phyloP scores from a whole-genome alignment of 1,140 invertebrate species.

The Eumaeus atala region DNA sequence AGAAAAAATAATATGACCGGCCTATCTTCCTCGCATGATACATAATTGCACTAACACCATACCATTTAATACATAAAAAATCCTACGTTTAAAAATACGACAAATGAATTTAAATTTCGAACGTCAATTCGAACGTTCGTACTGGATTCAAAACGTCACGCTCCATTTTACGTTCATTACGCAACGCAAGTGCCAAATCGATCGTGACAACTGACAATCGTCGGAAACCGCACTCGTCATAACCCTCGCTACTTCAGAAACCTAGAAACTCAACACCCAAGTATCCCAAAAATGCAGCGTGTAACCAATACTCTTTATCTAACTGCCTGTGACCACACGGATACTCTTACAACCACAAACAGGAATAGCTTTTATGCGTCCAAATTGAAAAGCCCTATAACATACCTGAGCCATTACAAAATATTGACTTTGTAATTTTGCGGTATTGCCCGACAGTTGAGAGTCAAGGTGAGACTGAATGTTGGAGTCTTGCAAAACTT shows the following conservation, averaged over 20 bases:
- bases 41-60: no score
- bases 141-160: conserved; percentile 1
- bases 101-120: no score
- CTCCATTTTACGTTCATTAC: conserved; percentile 7
- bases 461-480: conserved; percentile 38
- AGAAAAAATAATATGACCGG: no score
- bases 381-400: conserved; percentile 24
- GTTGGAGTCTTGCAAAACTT: conserved; percentile 16
- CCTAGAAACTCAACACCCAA: conserved; percentile 36
- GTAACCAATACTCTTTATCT: conserved; percentile 37
- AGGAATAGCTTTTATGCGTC: conserved; percentile 23
- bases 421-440: conserved; percentile 18
- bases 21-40: no score
- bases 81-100: no score
- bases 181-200: conserved; percentile 4
- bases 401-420: neutral
- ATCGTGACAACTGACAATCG: conserved; percentile 14
- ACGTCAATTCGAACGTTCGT: neutral
- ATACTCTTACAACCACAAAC: conserved; percentile 30
- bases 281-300: conserved; percentile 57
- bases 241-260: conserved; percentile 16
- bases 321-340: conserved; percentile 44
- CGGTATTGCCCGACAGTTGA: conserved; percentile 7
- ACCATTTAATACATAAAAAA: no score
- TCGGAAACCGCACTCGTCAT: conserved; percentile 34